Base-by-base conservation (phyloP, 2,888 invertebrate species). In the Netelia inedita region DNA sequence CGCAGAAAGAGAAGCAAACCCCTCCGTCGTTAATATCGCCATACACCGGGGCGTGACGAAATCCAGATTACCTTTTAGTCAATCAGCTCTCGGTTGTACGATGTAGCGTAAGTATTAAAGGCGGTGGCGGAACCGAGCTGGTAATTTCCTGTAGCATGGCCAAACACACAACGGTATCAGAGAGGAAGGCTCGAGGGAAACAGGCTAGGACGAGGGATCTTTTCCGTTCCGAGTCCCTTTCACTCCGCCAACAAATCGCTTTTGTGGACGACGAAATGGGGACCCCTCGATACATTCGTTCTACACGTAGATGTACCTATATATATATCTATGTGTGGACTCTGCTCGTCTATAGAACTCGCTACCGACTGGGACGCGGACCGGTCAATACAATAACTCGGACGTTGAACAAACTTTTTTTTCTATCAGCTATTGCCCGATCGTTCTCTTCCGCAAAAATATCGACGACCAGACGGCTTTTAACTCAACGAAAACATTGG, bases 61-160 rank as follows among this genome's bases (percentile, higher is more conserved):
- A 59, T 65, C 50, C 53, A 66, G 63, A 86, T 80, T 83, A 85
- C 72, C 57, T 85, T 76, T 72, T 59, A 50, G 66, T 74, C 74
- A 85, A 86, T 82, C 79, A 73, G 76, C 79, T 83, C 79, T 35
- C 63, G 59, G 50, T 65, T 19, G 65, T 79, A 79, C 61, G 59
- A 74, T 69, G 46, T 43, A 57, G 55, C 14, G 10, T 46, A 46
- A 11, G 76, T 68, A 59, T 78, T 71, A 53, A 71, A 11, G 46
- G 23, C n/a, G 10, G 16, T 53, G 57, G 43, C 61, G 78, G 79
- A 81, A 79, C 57, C 79, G 71, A 76, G 55, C 79, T 83, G 82
- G 84, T 86, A 86, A 87, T 87, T 85, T 87, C 87, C 86, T 80
- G 82, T 79, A 71, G 71, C 79, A 57, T 71, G 80, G 53, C 55